Base-by-base conservation (phyloP, 2,113 vertebrate species). In the Poicephalus meyeri region DNA sequence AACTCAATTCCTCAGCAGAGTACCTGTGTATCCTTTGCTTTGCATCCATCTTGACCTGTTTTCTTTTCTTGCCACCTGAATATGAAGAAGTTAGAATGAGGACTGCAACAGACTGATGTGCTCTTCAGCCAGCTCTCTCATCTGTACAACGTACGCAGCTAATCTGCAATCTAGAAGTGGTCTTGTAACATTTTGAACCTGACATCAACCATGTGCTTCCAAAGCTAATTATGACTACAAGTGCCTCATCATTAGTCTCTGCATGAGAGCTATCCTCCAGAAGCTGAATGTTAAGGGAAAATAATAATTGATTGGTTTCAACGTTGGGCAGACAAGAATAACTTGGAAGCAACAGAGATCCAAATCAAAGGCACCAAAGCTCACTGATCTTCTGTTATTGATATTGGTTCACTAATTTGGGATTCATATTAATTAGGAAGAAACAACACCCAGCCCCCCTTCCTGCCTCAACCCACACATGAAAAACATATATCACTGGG, bases 401-500 rank as follows among this genome's bases (percentile, higher is more conserved):
- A 35, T 49, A 76, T 3, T 76, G 16, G 16, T 24, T 44, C 14
- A 37, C 14, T 50, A 73, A 37, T 33, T 33, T 85, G n/a, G 10
- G 23, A 42, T 11, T 13, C 5, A 12, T 35, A 35, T 0, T 23
- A 31, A 25, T 6, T 8, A 72, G 21, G 35, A 33, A 35, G 8
- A 33, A 81, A 39, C 7, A 1, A 1, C 7, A 58, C 16, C 19
- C 13, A 58, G 4, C 13, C 11, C 7, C 9, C 6, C 15, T 1
- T 18, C 3, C 5, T 3, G 13, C 10, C 3, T 41, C 3, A 44
- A 7, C 16, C 20, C 8, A 41, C 10, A 44, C 10, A 11, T 14
- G 17, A 44, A 49, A 16, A 74, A 35, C 8, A 7, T 26, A 1
- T 20, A 19, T 21, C 12, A n/a, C 7, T 41, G 25, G 4, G 3